Evolutionary conservation across 2,888 invertebrate species (phyloP).

Genomic region (Thera obeliscata): DNA sequence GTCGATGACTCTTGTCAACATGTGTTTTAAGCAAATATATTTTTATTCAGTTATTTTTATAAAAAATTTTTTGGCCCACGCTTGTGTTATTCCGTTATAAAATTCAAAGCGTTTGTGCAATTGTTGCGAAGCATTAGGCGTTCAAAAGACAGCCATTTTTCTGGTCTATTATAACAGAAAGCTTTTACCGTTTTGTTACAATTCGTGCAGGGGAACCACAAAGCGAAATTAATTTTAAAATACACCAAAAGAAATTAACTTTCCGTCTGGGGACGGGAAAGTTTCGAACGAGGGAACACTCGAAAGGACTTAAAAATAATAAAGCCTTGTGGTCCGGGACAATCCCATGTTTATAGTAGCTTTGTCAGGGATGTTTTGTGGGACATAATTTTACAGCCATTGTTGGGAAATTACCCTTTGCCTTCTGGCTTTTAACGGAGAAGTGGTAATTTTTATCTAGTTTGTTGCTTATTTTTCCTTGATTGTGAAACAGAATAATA

Average conservation of each 20-base stretch:
- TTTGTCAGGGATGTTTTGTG: constrained; percentile 42
- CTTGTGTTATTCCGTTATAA: constrained; percentile 13
- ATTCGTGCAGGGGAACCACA: constrained; percentile 77
- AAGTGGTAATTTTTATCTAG: constrained; percentile 21
- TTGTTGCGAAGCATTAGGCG: constrained; percentile 61
- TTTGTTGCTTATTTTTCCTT: constrained; percentile 9
- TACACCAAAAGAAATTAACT: constrained; percentile 84
- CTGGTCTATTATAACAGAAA: constrained; percentile 67
- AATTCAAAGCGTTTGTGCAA: constrained; percentile 38
- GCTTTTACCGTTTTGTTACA: constrained; percentile 73
- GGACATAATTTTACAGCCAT: constrained; percentile 40
- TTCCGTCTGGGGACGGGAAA: constrained; percentile 71
- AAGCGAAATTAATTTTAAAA: constrained; percentile 84
- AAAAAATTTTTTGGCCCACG: background rate
- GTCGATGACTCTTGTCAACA: constrained; percentile 5
- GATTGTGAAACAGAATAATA: background rate
- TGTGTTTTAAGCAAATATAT: constrained; percentile 4
- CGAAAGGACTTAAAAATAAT: constrained; percentile 79
- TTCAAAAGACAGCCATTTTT: constrained; percentile 66
- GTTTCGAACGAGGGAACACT: constrained; percentile 75
- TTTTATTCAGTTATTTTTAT: background rate
- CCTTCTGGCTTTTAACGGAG: constrained; percentile 30
- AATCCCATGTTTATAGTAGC: constrained; percentile 58
- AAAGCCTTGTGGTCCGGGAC: constrained; percentile 66
- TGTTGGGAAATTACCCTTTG: constrained; percentile 33